Evolutionary conservation across 2,113 vertebrate genomes (phyloP).

Genomic region (Pelusios castaneus): DNA sequence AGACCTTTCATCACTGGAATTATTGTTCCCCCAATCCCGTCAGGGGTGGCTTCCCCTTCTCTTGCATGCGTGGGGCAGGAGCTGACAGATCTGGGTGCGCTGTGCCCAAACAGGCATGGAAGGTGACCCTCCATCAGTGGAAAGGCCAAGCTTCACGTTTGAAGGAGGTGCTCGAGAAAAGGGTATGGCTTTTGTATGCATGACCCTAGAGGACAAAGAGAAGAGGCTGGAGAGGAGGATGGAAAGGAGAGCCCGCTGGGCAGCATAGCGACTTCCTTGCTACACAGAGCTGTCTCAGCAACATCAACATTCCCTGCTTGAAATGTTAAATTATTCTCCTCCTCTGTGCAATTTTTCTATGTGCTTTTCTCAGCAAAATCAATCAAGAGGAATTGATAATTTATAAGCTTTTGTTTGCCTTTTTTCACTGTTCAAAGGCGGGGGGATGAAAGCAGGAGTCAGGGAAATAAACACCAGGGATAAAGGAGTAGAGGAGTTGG

Average conservation of each 20-base stretch:
- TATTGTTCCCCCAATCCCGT: rapidly evolving
- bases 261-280: neutral
- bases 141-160: neutral
- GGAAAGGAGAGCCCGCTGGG: neutral
- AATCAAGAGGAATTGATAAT: conserved; percentile 70
- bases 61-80: neutral
- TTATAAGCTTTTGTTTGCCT: conserved; percentile 61
- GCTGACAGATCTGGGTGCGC: neutral
- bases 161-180: neutral
- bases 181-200: neutral
- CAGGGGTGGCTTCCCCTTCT: neutral
- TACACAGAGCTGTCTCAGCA: conserved; percentile 62
- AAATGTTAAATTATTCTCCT: conserved; percentile 62
- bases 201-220: conserved; percentile 8
- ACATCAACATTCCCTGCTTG: neutral
- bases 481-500: neutral
- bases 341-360: conserved; percentile 30
- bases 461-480: neutral
- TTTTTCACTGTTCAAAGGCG: conserved; percentile 39
- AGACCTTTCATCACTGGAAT: neutral
- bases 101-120: neutral
- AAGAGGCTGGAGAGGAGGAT: neutral
- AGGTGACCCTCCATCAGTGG: neutral
- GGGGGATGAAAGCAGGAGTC: neutral
- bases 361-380: conserved; percentile 72